phyloP scores from a whole-genome alignment of 2,113 vertebrate species.

The Dendrocopos noguchii region DNA sequence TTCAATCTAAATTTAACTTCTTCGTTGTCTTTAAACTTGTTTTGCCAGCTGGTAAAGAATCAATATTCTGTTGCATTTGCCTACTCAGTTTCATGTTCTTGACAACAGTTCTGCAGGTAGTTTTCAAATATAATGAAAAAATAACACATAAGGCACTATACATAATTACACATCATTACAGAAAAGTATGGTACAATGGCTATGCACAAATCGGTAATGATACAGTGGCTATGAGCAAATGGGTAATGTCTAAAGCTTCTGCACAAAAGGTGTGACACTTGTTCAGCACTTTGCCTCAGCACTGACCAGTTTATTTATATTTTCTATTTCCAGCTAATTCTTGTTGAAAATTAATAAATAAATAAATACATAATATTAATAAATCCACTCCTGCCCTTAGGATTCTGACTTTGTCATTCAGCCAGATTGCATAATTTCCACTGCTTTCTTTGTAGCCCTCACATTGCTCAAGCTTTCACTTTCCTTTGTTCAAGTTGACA shows the following conservation, averaged over 20 bases:
- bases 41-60: too few relatives aligned
- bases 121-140: background rate
- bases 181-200: too few relatives aligned
- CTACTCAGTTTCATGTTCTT: background rate
- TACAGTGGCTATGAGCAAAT: background rate
- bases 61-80: background rate
- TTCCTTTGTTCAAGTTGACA: background rate
- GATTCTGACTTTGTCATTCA: background rate
- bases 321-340: background rate
- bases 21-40: too few relatives aligned
- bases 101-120: background rate
- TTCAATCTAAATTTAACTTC: too few relatives aligned
- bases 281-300: background rate
- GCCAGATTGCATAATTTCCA: background rate
- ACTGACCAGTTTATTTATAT: background rate
- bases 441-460: background rate
- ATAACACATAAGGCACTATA: background rate
- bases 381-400: too few relatives aligned
- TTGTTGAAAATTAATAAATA: background rate
- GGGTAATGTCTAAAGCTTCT: background rate
- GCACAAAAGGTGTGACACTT: background rate
- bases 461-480: background rate
- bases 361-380: too few relatives aligned
- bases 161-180: too few relatives aligned
- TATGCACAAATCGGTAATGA: background rate